Evolutionary conservation across 2,797 vertebrate genomes (phyloP), one percentile per base, ranked within the genome.

Genomic region (Pempheris klunzingeri): DNA sequence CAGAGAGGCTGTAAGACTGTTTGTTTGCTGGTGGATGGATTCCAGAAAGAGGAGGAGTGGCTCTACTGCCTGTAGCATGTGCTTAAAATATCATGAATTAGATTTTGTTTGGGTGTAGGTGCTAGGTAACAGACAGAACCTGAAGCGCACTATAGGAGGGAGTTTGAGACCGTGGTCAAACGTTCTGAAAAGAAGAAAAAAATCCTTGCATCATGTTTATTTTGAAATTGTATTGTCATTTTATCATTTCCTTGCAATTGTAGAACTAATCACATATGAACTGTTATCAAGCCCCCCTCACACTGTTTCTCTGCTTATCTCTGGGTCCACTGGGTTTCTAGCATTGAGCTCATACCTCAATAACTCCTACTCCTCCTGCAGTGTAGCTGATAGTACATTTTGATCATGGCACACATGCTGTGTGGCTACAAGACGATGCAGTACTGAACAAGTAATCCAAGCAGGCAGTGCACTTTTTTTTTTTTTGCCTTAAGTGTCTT

Each of bases 1-100:
- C 32, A 41, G 13, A 60, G 43, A 80, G 1, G 15, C 49, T 17
- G 17, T 39, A 61, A 69, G 62, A 32, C 41, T 43, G 20, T 60
- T 36, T 72, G 36, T 57, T 72, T 32, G 28, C 43, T 64, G 54
- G 30, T 74, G 53, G 70, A 81, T 68, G n/a, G 18, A 0, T 47
- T 67, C 44, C 58, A 67, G 34, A 60, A 36, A 77, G 41, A 1
- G 34, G 43, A 57, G 39, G 24, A 63, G 9, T 60, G 44, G 39
- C 41, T 73, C n/a, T 22, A 17, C 8, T 41, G n/a, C 68, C 44
- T 52, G 43, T 43, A 52, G 53, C 8, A 0, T 43, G 41, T 34
- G 49, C 8, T 38, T 52, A 10, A 62, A 65, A 4, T 53, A 15
- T 43, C 4, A 22, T 50, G 36, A 38, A 22, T 26, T 52, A 49